phyloP scores from a whole-genome alignment of 2,888 invertebrate genomes.

The Prenolepis imparis region DNA sequence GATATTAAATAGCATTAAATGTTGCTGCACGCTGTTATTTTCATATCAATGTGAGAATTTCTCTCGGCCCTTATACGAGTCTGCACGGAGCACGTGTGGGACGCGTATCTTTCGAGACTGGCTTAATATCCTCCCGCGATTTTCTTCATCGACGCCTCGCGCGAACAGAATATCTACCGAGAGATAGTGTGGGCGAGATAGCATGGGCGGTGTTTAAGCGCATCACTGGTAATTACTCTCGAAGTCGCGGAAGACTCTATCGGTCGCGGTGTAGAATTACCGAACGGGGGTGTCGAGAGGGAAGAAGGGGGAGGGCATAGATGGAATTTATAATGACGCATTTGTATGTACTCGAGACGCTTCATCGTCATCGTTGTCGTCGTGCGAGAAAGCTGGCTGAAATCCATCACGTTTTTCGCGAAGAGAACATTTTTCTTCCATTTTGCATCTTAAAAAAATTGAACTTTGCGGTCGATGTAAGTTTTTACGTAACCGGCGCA shows the following conservation, averaged over 20 bases:
- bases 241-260: slow-evolving; percentile 80
- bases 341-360: slow-evolving; percentile 67
- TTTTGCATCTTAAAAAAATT: slow-evolving; percentile 50
- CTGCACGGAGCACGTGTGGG: slow-evolving; percentile 36
- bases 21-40: slow-evolving; percentile 1
- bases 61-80: background rate
- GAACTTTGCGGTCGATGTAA: slow-evolving; percentile 50
- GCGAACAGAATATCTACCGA: slow-evolving; percentile 46
- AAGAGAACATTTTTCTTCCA: slow-evolving; percentile 60
- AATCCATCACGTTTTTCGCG: slow-evolving; percentile 66
- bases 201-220: slow-evolving; percentile 81
- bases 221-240: slow-evolving; percentile 81
- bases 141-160: slow-evolving; percentile 56
- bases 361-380: slow-evolving; percentile 18
- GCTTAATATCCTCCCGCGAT: slow-evolving; percentile 35
- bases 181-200: slow-evolving; percentile 74
- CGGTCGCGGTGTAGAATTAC: slow-evolving; percentile 79
- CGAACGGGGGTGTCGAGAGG: slow-evolving; percentile 51
- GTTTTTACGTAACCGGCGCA: slow-evolving; percentile 66
- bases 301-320: slow-evolving; percentile 61
- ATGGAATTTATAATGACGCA: slow-evolving; percentile 76
- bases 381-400: slow-evolving; percentile 44
- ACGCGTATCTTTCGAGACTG: slow-evolving; percentile 11
- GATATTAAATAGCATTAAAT: slow-evolving; percentile 16
- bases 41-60: slow-evolving; percentile 1